Conservation (phyloP, 2,888 invertebrate genomes). For the Tanytarsus gracilentus region DNA sequence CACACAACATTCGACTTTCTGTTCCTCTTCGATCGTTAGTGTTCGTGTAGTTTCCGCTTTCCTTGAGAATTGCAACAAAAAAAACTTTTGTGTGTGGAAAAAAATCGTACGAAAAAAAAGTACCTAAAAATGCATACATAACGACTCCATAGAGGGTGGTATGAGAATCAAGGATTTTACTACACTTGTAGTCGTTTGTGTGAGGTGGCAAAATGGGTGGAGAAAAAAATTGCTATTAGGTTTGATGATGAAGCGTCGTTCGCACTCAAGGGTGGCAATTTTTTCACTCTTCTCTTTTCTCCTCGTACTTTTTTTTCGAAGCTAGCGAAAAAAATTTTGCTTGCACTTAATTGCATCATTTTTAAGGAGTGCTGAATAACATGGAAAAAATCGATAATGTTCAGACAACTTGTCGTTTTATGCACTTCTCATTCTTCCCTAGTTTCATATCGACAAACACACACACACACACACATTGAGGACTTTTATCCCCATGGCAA, state of each 20-base stretch:
- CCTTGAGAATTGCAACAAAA: too few relatives aligned
- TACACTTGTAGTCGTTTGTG: neutral
- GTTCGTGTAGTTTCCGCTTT: conserved; percentile 29
- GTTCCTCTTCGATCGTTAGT: conserved; percentile 2
- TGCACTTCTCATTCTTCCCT: conserved; percentile 5
- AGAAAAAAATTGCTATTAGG: neutral
- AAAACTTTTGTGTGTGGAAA: conserved; percentile 4
- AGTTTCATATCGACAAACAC: conserved; percentile 16
- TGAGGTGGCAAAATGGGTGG: neutral
- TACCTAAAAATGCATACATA: conserved; percentile 29
- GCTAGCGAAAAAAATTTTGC: conserved; percentile 21
- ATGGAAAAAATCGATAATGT: conserved; percentile 26
- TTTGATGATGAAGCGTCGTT: neutral
- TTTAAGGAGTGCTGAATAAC: conserved; percentile 25
- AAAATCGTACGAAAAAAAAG: conserved; percentile 17
- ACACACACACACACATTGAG: too few relatives aligned
- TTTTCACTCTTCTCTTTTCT: neutral
- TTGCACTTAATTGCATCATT: conserved; percentile 29
- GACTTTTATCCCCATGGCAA: too few relatives aligned
- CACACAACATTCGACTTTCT: neutral
- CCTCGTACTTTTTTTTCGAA: conserved; percentile 12
- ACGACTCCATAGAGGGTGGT: neutral
- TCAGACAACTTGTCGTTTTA: conserved; percentile 24
- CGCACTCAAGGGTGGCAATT: conserved; percentile 16
- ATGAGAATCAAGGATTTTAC: conserved; percentile 16